A percentile compares a stretch with the other conserved stretches of the same genome.
Conservation (phyloP, 2,113 vertebrate genomes). For the Prunella himalayana region DNA sequence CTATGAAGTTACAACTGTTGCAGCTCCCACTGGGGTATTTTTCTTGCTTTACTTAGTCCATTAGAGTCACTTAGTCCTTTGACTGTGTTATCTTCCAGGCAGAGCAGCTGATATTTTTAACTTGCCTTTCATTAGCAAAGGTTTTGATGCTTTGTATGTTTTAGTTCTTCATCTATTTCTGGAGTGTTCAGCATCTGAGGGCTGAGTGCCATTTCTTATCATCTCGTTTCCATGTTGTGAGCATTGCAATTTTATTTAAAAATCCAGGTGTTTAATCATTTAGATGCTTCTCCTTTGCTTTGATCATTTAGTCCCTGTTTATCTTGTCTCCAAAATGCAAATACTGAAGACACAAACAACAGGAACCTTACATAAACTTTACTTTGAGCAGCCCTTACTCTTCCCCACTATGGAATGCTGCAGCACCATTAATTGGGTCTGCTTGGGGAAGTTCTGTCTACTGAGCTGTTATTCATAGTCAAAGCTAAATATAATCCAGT, state of each 20-base stretch:
- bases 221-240: neutral
- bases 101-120: conserved; percentile 47
- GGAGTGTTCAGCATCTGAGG: neutral
- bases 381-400: neutral
- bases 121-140: conserved; percentile 29
- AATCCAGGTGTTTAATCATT: neutral
- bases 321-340: neutral
- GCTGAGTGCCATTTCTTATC: neutral
- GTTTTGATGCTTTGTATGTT: conserved; percentile 3
- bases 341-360: neutral
- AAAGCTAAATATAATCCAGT: conserved; percentile 47
- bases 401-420: neutral
- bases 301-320: neutral
- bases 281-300: neutral
- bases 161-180: conserved; percentile 37
- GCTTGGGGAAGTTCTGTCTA: conserved; percentile 26
- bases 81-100: neutral
- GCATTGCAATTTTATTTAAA: neutral
- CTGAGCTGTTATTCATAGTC: conserved; percentile 30
- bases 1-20: neutral
- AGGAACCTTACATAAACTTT: neutral
- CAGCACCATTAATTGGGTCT: neutral
- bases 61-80: neutral
- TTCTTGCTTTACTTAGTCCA: neutral
- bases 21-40: neutral